Evolutionary conservation across 2,888 invertebrate species (phyloP).

Genomic region (Patella ulyssiponensis): DNA sequence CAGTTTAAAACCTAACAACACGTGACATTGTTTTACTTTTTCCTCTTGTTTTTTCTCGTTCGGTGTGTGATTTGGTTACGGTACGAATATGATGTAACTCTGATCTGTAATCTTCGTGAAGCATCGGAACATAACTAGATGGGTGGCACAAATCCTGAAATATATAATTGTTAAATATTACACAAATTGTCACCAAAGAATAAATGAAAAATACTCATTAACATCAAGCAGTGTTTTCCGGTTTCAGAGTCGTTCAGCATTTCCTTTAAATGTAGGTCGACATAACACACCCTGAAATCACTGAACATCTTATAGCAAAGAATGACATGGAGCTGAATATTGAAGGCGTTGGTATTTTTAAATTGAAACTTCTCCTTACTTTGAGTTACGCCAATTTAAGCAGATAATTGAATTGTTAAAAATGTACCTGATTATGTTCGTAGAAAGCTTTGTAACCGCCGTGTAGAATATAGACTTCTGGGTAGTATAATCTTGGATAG

Average conservation of each 20-base stretch:
- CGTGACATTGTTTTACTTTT: too few relatives aligned
- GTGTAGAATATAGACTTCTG: constrained; percentile 91
- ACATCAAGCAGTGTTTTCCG: too few relatives aligned
- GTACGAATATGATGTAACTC: constrained; percentile 80
- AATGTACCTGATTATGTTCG: constrained; percentile 74
- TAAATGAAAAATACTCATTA: too few relatives aligned
- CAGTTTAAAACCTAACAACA: too few relatives aligned
- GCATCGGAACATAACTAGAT: constrained; percentile 85
- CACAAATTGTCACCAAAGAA: too few relatives aligned
- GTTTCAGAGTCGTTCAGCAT: too few relatives aligned
- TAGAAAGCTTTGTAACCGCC: constrained; percentile 90
- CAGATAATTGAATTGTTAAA: background rate
- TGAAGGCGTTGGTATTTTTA: background rate
- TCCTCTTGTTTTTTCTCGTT: too few relatives aligned
- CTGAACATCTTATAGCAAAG: too few relatives aligned
- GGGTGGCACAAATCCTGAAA: constrained; percentile 80
- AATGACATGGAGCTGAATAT: too few relatives aligned
- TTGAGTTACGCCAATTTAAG: background rate
- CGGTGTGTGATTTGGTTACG: too few relatives aligned
- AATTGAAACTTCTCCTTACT: background rate
- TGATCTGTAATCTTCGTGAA: constrained; percentile 82
- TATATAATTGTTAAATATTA: background rate
- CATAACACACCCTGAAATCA: too few relatives aligned
- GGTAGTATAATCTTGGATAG: constrained; percentile 89
- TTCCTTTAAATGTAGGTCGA: too few relatives aligned